Evolutionary conservation across 2,113 vertebrate genomes (phyloP).

Genomic region (Mungos mungo): DNA sequence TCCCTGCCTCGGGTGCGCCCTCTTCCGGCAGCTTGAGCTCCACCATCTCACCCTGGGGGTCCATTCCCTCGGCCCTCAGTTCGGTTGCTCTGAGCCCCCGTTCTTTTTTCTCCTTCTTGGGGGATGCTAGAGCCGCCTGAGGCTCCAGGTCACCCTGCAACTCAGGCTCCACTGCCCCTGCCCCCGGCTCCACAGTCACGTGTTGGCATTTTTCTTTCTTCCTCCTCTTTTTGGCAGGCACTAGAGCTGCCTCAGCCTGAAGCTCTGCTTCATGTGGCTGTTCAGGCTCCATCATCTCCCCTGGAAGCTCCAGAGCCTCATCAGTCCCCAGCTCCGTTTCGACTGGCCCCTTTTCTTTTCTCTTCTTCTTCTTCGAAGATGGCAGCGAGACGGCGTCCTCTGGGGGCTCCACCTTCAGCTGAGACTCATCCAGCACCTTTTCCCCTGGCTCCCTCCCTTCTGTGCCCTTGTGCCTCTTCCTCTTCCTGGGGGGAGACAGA

Average conservation of each 20-base stretch:
- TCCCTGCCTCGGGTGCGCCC: not conserved
- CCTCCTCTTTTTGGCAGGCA: constrained; percentile 41
- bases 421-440: accelerated
- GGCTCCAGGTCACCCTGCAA: not conserved
- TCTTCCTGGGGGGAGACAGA: not conserved
- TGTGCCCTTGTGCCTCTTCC: not conserved
- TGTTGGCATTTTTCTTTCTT: constrained; percentile 41
- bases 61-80: not conserved
- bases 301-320: not conserved
- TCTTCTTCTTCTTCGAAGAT: constrained; percentile 42
- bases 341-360: constrained; percentile 19
- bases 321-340: not conserved
- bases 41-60: accelerated
- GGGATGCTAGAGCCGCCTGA: not conserved
- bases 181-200: not conserved
- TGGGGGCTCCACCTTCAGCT: not conserved
- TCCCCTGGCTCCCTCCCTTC: not conserved
- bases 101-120: constrained; percentile 42
- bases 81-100: not conserved
- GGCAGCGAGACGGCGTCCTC: not conserved
- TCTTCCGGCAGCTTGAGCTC: not conserved
- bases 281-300: not conserved
- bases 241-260: not conserved
- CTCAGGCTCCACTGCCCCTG: not conserved
- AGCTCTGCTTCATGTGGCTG: accelerated